A percentile compares a stretch with the other conserved stretches of the same genome.
Evolutionary conservation across 2,797 vertebrate species (phyloP).

Genomic region (Molossus molossus): DNA sequence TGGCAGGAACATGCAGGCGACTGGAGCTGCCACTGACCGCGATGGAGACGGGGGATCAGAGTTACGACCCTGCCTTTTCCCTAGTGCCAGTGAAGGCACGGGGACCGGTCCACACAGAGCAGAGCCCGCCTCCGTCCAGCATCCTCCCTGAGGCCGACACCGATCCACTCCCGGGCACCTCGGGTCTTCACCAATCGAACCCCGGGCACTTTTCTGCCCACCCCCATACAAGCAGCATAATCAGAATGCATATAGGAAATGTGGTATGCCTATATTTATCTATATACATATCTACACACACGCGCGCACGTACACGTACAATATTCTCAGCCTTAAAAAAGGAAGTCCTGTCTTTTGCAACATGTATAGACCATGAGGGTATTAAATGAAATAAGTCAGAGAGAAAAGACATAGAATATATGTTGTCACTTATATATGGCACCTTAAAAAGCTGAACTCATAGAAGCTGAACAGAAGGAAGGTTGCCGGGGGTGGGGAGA

Average conservation of each 20-base stretch:
- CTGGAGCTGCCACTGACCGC: rapidly evolving
- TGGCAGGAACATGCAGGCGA: neutral
- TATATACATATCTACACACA: neutral
- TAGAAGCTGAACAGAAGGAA: neutral
- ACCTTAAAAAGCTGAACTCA: neutral
- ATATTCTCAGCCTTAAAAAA: neutral
- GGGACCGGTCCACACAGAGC: neutral
- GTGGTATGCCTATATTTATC: neutral
- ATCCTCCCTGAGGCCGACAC: neutral
- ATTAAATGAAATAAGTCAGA: neutral
- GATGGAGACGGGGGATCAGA: rapidly evolving
- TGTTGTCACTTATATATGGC: neutral
- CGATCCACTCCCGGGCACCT: neutral
- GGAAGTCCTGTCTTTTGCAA: neutral
- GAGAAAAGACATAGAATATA: neutral
- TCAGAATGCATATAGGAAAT: neutral
- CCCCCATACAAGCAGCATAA: too few relatives aligned
- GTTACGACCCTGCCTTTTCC: neutral
- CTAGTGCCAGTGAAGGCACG: neutral
- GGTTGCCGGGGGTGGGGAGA: neutral
- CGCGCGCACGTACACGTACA: neutral
- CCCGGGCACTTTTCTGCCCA: neutral
- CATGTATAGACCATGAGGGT: neutral
- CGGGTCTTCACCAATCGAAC: neutral
- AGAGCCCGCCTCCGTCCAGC: neutral